Evolutionary conservation across 2,113 vertebrate genomes (phyloP).

Genomic region (Emydura subglobosa): DNA sequence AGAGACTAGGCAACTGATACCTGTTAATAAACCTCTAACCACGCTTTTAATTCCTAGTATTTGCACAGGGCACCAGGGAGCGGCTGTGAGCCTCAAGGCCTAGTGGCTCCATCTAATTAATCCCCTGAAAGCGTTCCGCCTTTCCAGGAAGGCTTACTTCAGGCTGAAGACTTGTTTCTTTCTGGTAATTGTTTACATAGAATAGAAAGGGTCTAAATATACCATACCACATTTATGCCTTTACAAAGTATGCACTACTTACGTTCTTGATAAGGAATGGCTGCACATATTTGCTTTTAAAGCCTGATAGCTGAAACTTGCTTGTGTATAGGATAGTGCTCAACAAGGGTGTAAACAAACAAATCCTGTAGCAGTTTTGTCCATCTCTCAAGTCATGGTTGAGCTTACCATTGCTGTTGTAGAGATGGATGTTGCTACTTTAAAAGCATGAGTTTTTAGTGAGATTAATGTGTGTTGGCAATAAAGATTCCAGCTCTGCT

Average conservation of each 20-base stretch:
- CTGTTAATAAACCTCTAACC: conserved; percentile 60
- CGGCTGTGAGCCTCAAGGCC: conserved; percentile 70
- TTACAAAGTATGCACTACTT: neutral
- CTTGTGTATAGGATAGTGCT: neutral
- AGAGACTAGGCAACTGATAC: conserved; percentile 61
- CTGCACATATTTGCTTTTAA: conserved; percentile 7
- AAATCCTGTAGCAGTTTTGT: neutral
- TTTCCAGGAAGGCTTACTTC: conserved; percentile 60
- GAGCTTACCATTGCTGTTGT: neutral
- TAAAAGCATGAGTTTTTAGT: neutral
- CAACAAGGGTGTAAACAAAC: neutral
- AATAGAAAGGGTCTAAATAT: neutral
- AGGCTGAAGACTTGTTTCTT: conserved; percentile 46
- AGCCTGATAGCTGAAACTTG: neutral
- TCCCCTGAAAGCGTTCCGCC: conserved; percentile 61
- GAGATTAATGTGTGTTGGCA: neutral
- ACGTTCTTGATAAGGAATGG: neutral
- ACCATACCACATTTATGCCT: neutral
- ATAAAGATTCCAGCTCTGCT: neutral
- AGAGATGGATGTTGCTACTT: neutral
- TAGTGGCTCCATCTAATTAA: conserved; percentile 67
- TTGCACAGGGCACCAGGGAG: conserved; percentile 55
- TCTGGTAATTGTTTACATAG: conserved; percentile 27
- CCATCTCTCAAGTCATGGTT: neutral
- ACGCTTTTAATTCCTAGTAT: conserved; percentile 57